Conservation (phyloP, 2,888 invertebrate species). For the Hofmannophila pseudospretella region DNA sequence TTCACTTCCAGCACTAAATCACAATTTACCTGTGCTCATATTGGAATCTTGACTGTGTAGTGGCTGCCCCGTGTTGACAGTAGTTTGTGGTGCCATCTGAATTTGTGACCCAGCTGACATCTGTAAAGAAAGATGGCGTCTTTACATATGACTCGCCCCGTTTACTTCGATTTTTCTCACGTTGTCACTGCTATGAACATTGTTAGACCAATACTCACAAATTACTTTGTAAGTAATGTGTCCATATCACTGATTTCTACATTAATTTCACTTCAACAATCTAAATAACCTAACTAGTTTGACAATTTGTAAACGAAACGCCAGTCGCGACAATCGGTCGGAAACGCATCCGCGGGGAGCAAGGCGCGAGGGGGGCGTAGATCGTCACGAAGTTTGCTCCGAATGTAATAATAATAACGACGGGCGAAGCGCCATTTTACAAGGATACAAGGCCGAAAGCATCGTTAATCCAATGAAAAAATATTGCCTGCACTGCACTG, state of each 20-base stretch:
- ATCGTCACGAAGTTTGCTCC: slow-evolving; percentile 76
- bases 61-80: slow-evolving; percentile 89
- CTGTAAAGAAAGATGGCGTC: slow-evolving; percentile 83
- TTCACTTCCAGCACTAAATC: slow-evolving; percentile 62
- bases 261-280: slow-evolving; percentile 42
- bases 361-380: slow-evolving; percentile 56
- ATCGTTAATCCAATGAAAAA: slow-evolving; percentile 54
- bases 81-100: slow-evolving; percentile 98
- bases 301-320: slow-evolving; percentile 73
- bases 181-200: slow-evolving; percentile 29
- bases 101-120: slow-evolving; percentile 98
- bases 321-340: slow-evolving; percentile 69
- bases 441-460: slow-evolving; percentile 73
- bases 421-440: slow-evolving; percentile 75
- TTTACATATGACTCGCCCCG: slow-evolving; percentile 75
- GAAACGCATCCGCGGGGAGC: slow-evolving; percentile 72
- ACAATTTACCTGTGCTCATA: slow-evolving; percentile 93
- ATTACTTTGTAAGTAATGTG: slow-evolving; percentile 37
- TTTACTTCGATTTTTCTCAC: slow-evolving; percentile 40
- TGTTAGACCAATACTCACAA: slow-evolving; percentile 42
- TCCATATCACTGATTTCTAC: slow-evolving; percentile 31
- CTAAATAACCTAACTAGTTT: slow-evolving; percentile 74
- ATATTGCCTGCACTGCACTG: slow-evolving; percentile 26
- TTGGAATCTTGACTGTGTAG: slow-evolving; percentile 97
- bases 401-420: slow-evolving; percentile 73